phyloP scores from a whole-genome alignment of 2,888 invertebrate species.

The Eretmocerus hayati region DNA sequence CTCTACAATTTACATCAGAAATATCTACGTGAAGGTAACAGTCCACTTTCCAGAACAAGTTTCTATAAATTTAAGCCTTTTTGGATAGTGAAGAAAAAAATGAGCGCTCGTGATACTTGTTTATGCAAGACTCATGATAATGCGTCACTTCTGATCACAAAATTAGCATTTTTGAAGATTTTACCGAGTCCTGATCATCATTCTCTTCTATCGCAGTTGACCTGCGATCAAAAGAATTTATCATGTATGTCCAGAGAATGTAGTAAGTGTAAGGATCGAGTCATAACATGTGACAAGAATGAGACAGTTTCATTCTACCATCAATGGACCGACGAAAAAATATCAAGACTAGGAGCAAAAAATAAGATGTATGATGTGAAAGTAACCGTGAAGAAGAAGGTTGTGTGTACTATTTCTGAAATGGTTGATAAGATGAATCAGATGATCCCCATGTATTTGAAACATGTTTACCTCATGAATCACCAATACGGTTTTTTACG shows the following conservation, averaged over 20 bases:
- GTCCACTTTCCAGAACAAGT: neutral
- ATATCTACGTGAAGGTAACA: neutral
- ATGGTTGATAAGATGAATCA: constrained; percentile 6
- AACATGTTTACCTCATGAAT: constrained; percentile 5
- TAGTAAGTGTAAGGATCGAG: constrained; percentile 1
- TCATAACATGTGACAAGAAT: neutral
- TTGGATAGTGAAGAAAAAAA: constrained; percentile 10
- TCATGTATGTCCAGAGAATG: constrained; percentile 7
- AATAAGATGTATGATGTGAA: constrained; percentile 10
- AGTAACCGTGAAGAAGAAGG: constrained; percentile 9
- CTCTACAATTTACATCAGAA: neutral
- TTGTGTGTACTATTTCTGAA: constrained; percentile 5
- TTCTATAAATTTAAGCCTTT: constrained; percentile 14
- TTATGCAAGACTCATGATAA: constrained; percentile 14
- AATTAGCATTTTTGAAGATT: constrained; percentile 5
- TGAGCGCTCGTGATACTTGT: constrained; percentile 12
- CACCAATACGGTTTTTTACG: constrained; percentile 2
- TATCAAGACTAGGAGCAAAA: constrained; percentile 6
- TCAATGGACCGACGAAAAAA: constrained; percentile 1
- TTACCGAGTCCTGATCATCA: neutral
- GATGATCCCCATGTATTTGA: constrained; percentile 3
- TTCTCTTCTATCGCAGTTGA: constrained; percentile 2
- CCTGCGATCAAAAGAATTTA: constrained; percentile 5
- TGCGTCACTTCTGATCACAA: constrained; percentile 4
- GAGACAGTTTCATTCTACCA: neutral